Conservation (phyloP, 2,113 vertebrate species). For the Ameiurus melas region DNA sequence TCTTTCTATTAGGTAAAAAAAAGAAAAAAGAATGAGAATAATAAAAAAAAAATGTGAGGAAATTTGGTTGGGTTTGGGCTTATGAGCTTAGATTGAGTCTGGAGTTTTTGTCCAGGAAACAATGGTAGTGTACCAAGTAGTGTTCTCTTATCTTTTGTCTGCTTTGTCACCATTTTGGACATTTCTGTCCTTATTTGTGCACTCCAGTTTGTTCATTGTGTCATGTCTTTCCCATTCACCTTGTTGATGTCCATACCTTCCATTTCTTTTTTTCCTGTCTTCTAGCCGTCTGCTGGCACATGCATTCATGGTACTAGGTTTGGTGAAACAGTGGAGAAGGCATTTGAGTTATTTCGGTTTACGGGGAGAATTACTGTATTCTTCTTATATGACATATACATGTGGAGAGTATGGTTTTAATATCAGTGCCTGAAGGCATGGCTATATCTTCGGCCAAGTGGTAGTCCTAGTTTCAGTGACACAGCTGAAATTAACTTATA, state of each 20-base stretch:
- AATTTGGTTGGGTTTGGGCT: constrained; percentile 3
- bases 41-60: constrained; percentile 19
- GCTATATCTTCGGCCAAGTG: constrained; percentile 43
- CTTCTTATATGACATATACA: neutral
- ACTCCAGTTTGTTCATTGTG: constrained; percentile 24
- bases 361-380: neutral
- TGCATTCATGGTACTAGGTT: neutral
- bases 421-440: neutral
- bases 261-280: neutral
- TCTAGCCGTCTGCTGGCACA: neutral
- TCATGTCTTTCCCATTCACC: neutral
- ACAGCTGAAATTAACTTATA: constrained; percentile 44
- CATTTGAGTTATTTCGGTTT: neutral
- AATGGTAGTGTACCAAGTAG: constrained; percentile 12
- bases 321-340: neutral
- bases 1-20: neutral
- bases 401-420: constrained; percentile 34
- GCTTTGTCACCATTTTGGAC: constrained; percentile 23
- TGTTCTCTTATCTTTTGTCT: constrained; percentile 18
- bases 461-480: constrained; percentile 35
- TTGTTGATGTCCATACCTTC: neutral
- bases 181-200: constrained; percentile 37
- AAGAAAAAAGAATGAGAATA: constrained; percentile 3
- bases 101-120: constrained; percentile 36
- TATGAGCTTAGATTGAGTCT: constrained; percentile 36